Conservation (phyloP, 92 coral and sea anemone species). For the Heliopora coerulea region DNA sequence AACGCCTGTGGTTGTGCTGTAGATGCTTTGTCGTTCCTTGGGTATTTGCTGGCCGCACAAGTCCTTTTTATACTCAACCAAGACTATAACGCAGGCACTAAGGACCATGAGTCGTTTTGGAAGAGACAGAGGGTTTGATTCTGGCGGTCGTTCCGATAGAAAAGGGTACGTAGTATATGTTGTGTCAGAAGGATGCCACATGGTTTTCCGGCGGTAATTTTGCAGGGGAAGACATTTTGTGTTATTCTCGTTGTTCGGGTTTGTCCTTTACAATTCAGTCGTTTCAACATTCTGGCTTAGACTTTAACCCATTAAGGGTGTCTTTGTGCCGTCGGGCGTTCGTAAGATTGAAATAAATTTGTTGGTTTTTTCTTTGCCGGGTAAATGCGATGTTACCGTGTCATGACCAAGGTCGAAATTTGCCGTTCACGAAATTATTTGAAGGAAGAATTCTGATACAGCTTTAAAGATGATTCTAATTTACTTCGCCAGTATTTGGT, state of each 20-base stretch:
- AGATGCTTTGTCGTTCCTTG: conserved; percentile 34
- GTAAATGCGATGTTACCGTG: too few species aligned
- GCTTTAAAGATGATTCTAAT: too few species aligned
- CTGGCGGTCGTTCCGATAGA: conserved; percentile 97
- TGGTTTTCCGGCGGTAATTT: conserved; percentile 23
- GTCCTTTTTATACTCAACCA: conserved; percentile 1
- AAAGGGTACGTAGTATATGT: conserved; percentile 70
- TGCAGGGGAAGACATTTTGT: neutral
- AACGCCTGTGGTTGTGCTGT: neutral
- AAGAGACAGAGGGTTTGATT: conserved; percentile 85
- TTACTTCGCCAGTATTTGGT: too few species aligned
- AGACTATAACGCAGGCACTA: conserved; percentile 46
- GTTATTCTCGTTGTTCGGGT: neutral
- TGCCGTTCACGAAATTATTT: too few species aligned
- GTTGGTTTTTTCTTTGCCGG: too few species aligned
- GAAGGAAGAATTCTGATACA: too few species aligned
- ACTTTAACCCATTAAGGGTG: too few species aligned
- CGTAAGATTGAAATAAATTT: too few species aligned
- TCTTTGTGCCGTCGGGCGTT: neutral
- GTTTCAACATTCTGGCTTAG: neutral
- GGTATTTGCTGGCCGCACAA: conserved; percentile 1
- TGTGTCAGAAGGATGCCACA: conserved; percentile 2
- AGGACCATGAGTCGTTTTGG: conserved; percentile 93
- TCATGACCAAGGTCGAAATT: too few species aligned
- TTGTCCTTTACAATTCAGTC: neutral